These are phyloP conservation scores for Bombus confusus DNA, from an alignment of 1,140 invertebrate genomes.

Conservation along the genomic window DNA sequence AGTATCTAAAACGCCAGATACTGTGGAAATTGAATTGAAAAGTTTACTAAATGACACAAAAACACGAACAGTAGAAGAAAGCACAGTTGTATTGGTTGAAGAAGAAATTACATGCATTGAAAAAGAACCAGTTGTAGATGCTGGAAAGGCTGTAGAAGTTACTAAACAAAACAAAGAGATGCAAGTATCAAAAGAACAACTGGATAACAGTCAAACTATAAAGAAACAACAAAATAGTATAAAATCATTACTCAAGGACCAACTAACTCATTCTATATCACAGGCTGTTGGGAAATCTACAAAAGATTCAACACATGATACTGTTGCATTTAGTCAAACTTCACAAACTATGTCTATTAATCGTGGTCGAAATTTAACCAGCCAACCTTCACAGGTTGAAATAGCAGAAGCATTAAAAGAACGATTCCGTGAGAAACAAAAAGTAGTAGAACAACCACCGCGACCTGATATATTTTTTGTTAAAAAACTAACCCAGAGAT, in stretches of 20 bases:
- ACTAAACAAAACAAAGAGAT: conserved; percentile 12
- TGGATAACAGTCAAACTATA: conserved; percentile 30
- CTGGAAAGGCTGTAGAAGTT: conserved; percentile 43
- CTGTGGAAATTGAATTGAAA: conserved; percentile 78
- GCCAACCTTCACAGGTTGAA: conserved; percentile 77
- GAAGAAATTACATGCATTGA: conserved; percentile 50
- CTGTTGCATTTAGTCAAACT: conserved; percentile 29
- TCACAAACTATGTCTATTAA: conserved; percentile 25
- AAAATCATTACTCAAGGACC: conserved; percentile 13
- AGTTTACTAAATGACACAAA: conserved; percentile 76
- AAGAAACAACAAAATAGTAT: conserved; percentile 24
- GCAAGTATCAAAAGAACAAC: conserved; percentile 14
- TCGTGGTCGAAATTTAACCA: conserved; percentile 72
- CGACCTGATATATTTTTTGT: conserved; percentile 81
- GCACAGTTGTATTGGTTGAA: conserved; percentile 47
- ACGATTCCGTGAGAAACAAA: conserved; percentile 77
- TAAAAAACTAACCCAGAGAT: conserved; percentile 81
- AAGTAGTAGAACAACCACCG: conserved; percentile 73
- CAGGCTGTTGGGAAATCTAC: conserved; percentile 11
- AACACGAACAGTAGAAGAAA: conserved; percentile 40
- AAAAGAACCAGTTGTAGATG: background rate
- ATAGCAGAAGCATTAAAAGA: conserved; percentile 79
- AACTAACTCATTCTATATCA: conserved; percentile 12
- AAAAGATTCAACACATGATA: conserved; percentile 15
- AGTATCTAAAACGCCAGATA: conserved; percentile 67